Conservation (phyloP, 2,888 invertebrate species). For the Branchellion lobata region DNA sequence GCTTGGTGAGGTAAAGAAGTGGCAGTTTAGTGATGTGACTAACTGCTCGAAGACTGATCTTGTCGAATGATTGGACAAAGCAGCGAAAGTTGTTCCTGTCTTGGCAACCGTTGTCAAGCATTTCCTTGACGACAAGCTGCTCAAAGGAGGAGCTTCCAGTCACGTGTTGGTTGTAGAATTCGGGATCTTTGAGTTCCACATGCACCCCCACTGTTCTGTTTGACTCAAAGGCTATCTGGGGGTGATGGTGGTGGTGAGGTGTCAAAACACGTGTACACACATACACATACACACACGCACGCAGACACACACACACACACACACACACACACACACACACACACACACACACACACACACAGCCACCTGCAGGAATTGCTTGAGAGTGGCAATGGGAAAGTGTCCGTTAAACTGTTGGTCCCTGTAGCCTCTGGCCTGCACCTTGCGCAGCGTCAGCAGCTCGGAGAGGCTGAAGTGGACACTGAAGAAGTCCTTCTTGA, state of each 20-base stretch:
- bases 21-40: constrained; percentile 43
- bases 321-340: too few relatives aligned
- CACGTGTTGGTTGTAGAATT: constrained; percentile 48
- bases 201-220: constrained; percentile 49
- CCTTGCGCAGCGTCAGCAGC: constrained; percentile 45
- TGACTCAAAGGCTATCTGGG: constrained; percentile 43
- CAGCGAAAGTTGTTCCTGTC: constrained; percentile 41
- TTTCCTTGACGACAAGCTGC: constrained; percentile 47
- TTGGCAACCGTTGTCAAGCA: constrained; percentile 46
- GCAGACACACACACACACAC: too few relatives aligned
- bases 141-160: constrained; percentile 35
- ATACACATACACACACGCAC: too few relatives aligned
- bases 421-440: constrained; percentile 47
- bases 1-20: constrained; percentile 35
- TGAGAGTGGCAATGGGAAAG: constrained; percentile 48
- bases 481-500: constrained; percentile 50
- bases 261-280: neutral
- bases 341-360: neutral
- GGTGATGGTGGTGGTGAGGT: neutral
- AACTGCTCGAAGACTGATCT: constrained; percentile 44
- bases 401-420: constrained; percentile 49
- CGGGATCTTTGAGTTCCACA: constrained; percentile 51
- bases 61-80: constrained; percentile 51
- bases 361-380: constrained; percentile 47
- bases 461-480: constrained; percentile 52